Percentiles rank a stretch among this genome's conserved stretches.
Evolutionary conservation across 2,888 invertebrate genomes (phyloP).

Genomic region (Drosophila picticornis): DNA sequence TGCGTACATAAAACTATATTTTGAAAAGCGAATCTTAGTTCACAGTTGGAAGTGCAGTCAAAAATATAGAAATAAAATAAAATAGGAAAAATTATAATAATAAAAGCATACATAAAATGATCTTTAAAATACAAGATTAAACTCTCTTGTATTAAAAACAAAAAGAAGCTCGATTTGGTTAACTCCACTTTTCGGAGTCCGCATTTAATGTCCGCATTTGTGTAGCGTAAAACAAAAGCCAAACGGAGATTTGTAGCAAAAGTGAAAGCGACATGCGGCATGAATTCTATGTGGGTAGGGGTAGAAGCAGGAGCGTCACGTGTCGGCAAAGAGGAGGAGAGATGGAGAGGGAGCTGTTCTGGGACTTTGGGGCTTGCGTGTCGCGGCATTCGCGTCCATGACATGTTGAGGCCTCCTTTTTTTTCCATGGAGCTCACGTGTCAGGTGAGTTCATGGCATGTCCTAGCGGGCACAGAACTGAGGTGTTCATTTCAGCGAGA

Average conservation of each 20-base stretch:
- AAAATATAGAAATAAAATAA: neutral
- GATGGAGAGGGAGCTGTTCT: neutral
- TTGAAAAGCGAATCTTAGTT: neutral
- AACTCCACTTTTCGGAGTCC: slow-evolving; percentile 9
- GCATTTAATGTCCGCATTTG: slow-evolving; percentile 57
- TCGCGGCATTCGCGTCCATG: slow-evolving; percentile 72
- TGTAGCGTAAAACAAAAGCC: slow-evolving; percentile 43
- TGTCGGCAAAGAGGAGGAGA: neutral
- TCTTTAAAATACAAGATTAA: neutral
- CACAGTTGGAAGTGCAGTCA: neutral
- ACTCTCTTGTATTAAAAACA: neutral
- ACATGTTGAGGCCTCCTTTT: slow-evolving; percentile 72
- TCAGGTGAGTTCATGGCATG: slow-evolving; percentile 57
- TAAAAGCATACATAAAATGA: neutral
- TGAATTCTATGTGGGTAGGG: neutral
- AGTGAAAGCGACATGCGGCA: slow-evolving; percentile 43
- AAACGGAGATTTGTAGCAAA: slow-evolving; percentile 50
- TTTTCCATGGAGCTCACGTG: slow-evolving; percentile 66
- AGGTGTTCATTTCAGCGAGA: slow-evolving; percentile 71
- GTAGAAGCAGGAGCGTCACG: slow-evolving; percentile 1
- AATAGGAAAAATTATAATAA: neutral
- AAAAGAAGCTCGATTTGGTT: neutral
- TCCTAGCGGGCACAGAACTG: slow-evolving; percentile 20
- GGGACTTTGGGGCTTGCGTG: slow-evolving; percentile 67
- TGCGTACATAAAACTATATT: neutral